These are phyloP conservation scores for Cygnus atratus DNA, from an alignment of 2,113 vertebrate species.

Conservation along the genomic window DNA sequence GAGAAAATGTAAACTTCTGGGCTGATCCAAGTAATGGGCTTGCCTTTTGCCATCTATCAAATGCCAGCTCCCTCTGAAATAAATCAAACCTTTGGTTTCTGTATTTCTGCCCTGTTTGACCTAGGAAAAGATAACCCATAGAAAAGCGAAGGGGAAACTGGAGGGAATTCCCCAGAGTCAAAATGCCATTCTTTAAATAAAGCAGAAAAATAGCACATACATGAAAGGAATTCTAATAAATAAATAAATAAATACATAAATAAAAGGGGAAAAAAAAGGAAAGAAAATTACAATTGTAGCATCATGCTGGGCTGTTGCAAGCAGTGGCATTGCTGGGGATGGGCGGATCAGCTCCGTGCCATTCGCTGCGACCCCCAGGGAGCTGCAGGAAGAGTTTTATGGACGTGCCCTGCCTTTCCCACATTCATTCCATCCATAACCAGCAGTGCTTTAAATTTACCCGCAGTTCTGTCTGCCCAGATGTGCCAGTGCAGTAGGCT, in stretches of 20 bases:
- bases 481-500: not conserved
- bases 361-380: not conserved
- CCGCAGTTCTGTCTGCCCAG: not conserved
- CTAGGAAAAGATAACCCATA: not conserved
- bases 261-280: fast-evolving
- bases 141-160: not conserved
- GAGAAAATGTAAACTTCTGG: not conserved
- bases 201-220: not conserved
- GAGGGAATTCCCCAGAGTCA: not conserved
- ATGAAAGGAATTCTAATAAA: not conserved
- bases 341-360: not conserved
- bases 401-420: no score
- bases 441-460: not conserved
- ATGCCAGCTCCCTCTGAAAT: not conserved
- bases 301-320: not conserved
- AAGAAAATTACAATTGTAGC: not conserved
- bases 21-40: not conserved
- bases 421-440: not conserved
- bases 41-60: not conserved
- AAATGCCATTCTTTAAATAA: not conserved
- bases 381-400: not conserved
- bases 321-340: not conserved
- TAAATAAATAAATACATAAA: not conserved
- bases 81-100: not conserved
- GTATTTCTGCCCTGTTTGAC: not conserved